Conservation (phyloP, 2,113 vertebrate genomes). For the Campylomormyrus tamandua region DNA sequence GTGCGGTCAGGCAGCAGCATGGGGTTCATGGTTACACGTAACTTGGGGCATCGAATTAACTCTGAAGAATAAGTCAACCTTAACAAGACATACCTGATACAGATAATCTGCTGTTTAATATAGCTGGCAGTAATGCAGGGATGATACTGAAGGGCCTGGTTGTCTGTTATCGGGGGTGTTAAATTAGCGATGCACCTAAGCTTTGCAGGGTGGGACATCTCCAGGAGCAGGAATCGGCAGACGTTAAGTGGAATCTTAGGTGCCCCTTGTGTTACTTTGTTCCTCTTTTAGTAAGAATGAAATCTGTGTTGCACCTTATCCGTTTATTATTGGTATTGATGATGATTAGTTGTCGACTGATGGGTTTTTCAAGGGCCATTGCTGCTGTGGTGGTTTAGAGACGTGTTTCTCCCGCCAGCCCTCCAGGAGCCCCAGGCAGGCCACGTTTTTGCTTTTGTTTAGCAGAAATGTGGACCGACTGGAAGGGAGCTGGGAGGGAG, state of each 20-base stretch:
- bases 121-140: neutral
- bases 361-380: neutral
- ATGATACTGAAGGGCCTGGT: neutral
- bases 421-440: neutral
- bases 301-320: neutral
- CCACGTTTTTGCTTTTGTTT: neutral
- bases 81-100: neutral
- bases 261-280: neutral
- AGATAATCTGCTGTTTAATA: neutral
- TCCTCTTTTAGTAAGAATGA: neutral
- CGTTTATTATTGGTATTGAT: neutral
- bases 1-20: neutral
- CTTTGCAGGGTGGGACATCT: neutral
- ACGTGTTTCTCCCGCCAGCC: neutral
- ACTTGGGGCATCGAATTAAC: neutral
- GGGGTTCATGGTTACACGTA: neutral
- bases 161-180: neutral
- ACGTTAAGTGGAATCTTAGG: neutral
- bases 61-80: neutral
- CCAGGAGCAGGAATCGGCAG: neutral
- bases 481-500: neutral
- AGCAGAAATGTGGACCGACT: neutral
- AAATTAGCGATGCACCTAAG: neutral
- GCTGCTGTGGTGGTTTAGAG: neutral
- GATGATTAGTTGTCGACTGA: neutral